A percentile compares a stretch with the other conserved stretches of the same genome.
These are phyloP conservation scores for Achroia grisella DNA, from an alignment of 1,140 invertebrate species.

Conservation along the genomic window DNA sequence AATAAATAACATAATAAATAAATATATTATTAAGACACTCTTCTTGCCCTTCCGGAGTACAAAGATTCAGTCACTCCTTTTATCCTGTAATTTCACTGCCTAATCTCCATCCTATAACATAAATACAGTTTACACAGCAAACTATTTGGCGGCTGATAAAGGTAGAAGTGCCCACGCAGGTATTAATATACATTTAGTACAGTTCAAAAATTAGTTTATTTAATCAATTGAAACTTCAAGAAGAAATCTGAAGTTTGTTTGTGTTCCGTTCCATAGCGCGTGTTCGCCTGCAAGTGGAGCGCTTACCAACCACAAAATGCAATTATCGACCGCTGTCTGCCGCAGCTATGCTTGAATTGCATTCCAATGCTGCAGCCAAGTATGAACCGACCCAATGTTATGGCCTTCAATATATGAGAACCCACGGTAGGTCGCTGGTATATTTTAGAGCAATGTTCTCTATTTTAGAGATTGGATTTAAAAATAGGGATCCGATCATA, in stretches of 20 bases:
- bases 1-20: no score
- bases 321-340: constrained; percentile 64
- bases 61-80: no score
- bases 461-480: background rate
- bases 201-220: constrained; percentile 30
- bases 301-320: constrained; percentile 62
- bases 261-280: constrained; percentile 57
- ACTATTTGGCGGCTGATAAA: no score
- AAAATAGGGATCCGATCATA: background rate
- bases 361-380: constrained; percentile 42
- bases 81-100: no score
- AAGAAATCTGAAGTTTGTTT: constrained; percentile 63
- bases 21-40: no score
- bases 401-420: constrained; percentile 3
- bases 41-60: no score
- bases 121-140: no score
- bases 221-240: constrained; percentile 42
- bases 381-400: constrained; percentile 22
- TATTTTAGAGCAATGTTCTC: background rate
- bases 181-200: constrained; percentile 27
- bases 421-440: background rate
- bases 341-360: constrained; percentile 51
- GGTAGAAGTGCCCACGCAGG: no score
- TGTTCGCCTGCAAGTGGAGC: constrained; percentile 54
- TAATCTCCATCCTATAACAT: no score